A percentile compares a stretch with the other conserved stretches of the same genome.
These are phyloP conservation scores for Chymomyza amoena DNA, from an alignment of 2,888 invertebrate species.

Conservation along the genomic window DNA sequence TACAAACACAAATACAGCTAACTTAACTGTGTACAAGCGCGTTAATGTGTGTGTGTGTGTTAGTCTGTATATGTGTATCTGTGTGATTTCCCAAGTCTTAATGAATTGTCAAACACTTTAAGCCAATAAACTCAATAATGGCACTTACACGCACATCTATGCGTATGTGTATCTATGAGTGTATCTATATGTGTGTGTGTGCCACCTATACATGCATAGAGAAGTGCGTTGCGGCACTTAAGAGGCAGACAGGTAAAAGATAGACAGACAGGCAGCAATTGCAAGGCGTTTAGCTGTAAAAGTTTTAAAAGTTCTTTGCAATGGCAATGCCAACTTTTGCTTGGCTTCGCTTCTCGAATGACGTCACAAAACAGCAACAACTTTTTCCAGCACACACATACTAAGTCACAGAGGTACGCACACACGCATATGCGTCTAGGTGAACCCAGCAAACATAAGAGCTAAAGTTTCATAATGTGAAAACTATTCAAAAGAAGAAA, in stretches of 20 bases:
- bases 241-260: constrained; percentile 15
- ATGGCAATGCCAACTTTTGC: constrained; percentile 58
- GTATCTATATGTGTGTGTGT: not conserved
- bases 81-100: constrained; percentile 42
- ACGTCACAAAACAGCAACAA: constrained; percentile 18
- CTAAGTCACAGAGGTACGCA: constrained; percentile 1
- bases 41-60: constrained; percentile 24
- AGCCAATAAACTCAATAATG: constrained; percentile 67
- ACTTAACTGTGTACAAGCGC: not conserved
- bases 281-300: constrained; percentile 71
- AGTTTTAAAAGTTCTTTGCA: constrained; percentile 57
- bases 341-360: constrained; percentile 12
- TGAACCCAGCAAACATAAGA: not conserved
- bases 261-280: constrained; percentile 44
- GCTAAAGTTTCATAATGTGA: not conserved
- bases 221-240: constrained; percentile 9
- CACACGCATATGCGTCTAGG: not conserved
- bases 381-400: constrained; percentile 17
- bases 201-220: constrained; percentile 1
- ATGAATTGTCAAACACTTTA: constrained; percentile 73
- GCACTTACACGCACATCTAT: constrained; percentile 28
- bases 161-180: not conserved
- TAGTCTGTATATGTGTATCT: constrained; percentile 27
- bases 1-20: constrained; percentile 31
- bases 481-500: not conserved